A percentile compares a stretch with the other conserved stretches of the same genome.
These are phyloP conservation scores for Strix aluco DNA, from an alignment of 2,113 vertebrate species.

Conservation along the genomic window DNA sequence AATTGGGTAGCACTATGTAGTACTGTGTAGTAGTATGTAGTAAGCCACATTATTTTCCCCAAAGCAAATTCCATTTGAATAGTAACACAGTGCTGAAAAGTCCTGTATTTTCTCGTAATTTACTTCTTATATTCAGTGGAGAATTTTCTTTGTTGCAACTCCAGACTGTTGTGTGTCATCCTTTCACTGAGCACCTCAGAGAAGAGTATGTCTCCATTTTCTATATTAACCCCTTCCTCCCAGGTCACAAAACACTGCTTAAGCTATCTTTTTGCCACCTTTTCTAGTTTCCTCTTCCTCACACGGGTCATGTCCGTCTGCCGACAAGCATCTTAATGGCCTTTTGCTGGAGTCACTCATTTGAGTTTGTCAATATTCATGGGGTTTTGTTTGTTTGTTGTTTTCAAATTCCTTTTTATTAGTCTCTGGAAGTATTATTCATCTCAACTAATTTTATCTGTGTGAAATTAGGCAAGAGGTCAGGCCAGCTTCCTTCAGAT, in stretches of 20 bases:
- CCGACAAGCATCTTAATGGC: neutral
- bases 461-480: neutral
- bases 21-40: neutral
- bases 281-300: neutral
- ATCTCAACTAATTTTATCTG: neutral
- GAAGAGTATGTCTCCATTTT: neutral
- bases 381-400: accelerated
- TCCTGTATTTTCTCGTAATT: neutral
- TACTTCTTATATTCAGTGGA: neutral
- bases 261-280: neutral
- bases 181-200: neutral
- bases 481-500: neutral
- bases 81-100: neutral
- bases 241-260: neutral
- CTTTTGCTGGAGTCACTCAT: neutral
- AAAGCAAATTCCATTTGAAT: neutral
- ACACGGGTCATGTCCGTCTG: neutral
- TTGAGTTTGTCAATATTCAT: neutral
- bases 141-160: neutral
- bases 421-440: neutral
- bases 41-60: neutral
- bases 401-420: neutral
- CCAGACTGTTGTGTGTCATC: neutral
- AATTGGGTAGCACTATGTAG: neutral
- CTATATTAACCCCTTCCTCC: neutral